phyloP scores from a whole-genome alignment of 1,140 invertebrate species.

The Bombus balteatus region DNA sequence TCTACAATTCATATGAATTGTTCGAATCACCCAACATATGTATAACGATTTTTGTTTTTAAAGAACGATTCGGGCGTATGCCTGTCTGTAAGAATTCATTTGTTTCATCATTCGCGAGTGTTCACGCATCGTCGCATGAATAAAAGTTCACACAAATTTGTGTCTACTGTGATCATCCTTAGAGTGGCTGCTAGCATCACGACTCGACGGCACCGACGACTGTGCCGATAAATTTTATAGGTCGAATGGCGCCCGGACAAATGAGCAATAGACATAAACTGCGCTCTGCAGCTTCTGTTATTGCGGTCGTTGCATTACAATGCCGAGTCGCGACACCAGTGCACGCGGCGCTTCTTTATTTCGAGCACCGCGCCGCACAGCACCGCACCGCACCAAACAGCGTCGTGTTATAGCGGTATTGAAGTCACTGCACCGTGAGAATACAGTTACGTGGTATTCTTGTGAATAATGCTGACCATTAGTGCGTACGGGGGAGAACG shows the following conservation, averaged over 20 bases:
- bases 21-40: too few species aligned
- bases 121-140: neutral
- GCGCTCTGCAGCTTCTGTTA: neutral
- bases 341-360: slow-evolving; percentile 50
- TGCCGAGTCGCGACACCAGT: slow-evolving; percentile 22
- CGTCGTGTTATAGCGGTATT: slow-evolving; percentile 64
- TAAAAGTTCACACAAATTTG: neutral
- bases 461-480: slow-evolving; percentile 65
- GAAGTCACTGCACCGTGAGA: slow-evolving; percentile 69
- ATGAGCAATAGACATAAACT: slow-evolving; percentile 25
- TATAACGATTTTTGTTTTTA: neutral
- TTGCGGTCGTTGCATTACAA: slow-evolving; percentile 49
- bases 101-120: neutral
- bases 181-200: too few species aligned
- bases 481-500: slow-evolving; percentile 12
- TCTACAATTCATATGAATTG: too few species aligned
- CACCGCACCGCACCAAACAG: slow-evolving; percentile 12
- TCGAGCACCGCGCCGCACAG: slow-evolving; percentile 37
- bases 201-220: too few species aligned
- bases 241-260: neutral
- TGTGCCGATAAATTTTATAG: slow-evolving; percentile 13
- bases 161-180: too few species aligned
- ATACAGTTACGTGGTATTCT: slow-evolving; percentile 70
- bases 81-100: neutral
- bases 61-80: neutral